Percentiles rank a stretch among this genome's conserved stretches.
Conservation (phyloP, 2,113 vertebrate genomes). For the Saccopteryx leptura region DNA sequence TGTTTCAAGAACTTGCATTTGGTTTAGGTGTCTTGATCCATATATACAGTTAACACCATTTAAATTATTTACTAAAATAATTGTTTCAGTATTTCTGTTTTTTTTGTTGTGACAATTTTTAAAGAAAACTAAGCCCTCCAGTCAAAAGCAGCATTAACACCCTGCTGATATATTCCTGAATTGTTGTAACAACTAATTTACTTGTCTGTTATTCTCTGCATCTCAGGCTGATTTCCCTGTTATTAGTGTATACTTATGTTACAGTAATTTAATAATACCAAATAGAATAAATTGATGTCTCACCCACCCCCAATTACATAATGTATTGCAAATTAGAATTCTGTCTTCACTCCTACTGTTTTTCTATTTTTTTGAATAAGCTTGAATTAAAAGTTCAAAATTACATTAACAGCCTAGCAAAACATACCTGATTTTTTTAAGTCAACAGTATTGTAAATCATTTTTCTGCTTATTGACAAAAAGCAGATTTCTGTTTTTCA, state of each 20-base stretch:
- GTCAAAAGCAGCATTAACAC: not conserved
- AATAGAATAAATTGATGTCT: slow-evolving; percentile 18
- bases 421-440: not conserved
- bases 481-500: not conserved
- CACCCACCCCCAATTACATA: not conserved
- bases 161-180: not conserved
- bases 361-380: slow-evolving; percentile 26
- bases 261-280: slow-evolving; percentile 3
- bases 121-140: slow-evolving; percentile 1
- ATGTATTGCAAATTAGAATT: slow-evolving; percentile 41
- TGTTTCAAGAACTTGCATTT: slow-evolving; percentile 29
- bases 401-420: not conserved
- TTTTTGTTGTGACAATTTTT: not conserved
- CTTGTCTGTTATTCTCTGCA: slow-evolving; percentile 18
- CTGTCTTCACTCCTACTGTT: not conserved
- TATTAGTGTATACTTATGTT: slow-evolving; percentile 9
- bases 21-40: not conserved
- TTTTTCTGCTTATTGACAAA: slow-evolving; percentile 29
- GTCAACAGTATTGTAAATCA: not conserved
- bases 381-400: slow-evolving; percentile 45
- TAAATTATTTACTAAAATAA: not conserved
- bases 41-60: not conserved
- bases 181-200: slow-evolving; percentile 22
- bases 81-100: not conserved
- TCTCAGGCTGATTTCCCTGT: not conserved